Base-by-base conservation (phyloP, 2,113 vertebrate species). In the Vidua macroura region DNA sequence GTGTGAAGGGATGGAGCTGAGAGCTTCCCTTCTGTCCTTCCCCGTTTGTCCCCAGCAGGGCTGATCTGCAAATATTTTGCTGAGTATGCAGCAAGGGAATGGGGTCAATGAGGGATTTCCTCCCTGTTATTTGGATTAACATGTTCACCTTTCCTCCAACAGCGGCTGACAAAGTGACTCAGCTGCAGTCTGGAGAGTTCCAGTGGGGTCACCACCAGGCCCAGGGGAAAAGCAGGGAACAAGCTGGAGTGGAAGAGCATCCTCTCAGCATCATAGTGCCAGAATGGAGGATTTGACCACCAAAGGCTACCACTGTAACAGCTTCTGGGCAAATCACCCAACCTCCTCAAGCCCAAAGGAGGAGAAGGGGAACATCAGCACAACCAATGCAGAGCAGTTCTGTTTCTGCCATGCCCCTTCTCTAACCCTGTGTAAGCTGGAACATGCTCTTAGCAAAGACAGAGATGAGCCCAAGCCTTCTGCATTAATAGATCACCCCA, bases 231-330 rank as follows among this genome's bases (percentile, higher is more conserved):
- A 84, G 95, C 85, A 28, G 87, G 92, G 88, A 97, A 96, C 8
- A 94, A 97, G 41, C 91, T 96, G 86, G 97, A 96, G 75, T 95
- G 97, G 63, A 97, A 97, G n/a, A 84, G 83, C 9, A 86, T 43
- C 35, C 25, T 69, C 68, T 58, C 17, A 37, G 39, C 35, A 30
- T 39, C 49, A 11, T 0, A 20, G 55, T 30, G 60, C 48, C 83
- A 55, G 81, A 52, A 63, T 23, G 4, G 49, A 52, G 52, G 77
- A 31, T 30, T 4, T 76, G 73, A 49, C 21, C 90, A 5, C 31
- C 90, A 83, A 96, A 97, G 84, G 92, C 92, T 63, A 94, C 67
- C 43, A 73, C 92, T 95, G 24, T 2, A 84, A 96, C 41, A 97
- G 85, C 24, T 27, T 28, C 74, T 90, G 84, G 91, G 86, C 43